Evolutionary conservation across 2,888 invertebrate species (phyloP).

Genomic region (Cantharis rustica): DNA sequence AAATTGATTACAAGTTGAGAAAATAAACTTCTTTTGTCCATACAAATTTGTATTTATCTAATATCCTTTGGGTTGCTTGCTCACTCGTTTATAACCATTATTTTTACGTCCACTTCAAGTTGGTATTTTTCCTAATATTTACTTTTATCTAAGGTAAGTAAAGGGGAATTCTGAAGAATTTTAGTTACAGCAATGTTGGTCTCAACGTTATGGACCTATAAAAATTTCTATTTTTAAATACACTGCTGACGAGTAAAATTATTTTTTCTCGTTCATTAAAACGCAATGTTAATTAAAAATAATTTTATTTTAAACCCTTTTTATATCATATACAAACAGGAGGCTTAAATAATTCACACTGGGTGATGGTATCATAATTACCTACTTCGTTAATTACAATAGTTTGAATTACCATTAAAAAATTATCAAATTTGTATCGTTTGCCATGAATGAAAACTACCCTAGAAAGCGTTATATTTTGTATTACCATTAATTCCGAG

Average conservation of each 20-base stretch:
- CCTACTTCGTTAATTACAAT: not conserved
- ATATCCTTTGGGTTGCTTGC: too few relatives aligned
- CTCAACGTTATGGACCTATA: too few relatives aligned
- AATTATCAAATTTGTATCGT: not conserved
- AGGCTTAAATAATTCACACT: not conserved
- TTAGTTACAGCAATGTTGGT: too few relatives aligned
- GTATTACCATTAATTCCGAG: too few relatives aligned
- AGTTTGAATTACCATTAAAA: not conserved
- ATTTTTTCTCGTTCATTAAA: not conserved
- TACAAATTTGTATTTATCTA: not conserved
- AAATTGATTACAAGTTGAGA: not conserved
- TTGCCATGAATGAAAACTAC: not conserved
- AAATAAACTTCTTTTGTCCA: not conserved
- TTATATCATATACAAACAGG: not conserved
- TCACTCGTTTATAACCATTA: too few relatives aligned
- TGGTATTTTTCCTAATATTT: too few relatives aligned
- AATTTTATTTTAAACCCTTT: not conserved
- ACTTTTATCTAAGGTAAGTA: too few relatives aligned
- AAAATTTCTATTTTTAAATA: too few relatives aligned
- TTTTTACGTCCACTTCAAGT: too few relatives aligned
- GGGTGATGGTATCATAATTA: not conserved
- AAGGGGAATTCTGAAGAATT: too few relatives aligned
- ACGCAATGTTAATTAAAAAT: not conserved
- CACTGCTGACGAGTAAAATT: too few relatives aligned
- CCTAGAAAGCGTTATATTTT: too few relatives aligned